Base-by-base conservation (phyloP, 2,113 vertebrate species). In the Ranitomeya imitator region DNA sequence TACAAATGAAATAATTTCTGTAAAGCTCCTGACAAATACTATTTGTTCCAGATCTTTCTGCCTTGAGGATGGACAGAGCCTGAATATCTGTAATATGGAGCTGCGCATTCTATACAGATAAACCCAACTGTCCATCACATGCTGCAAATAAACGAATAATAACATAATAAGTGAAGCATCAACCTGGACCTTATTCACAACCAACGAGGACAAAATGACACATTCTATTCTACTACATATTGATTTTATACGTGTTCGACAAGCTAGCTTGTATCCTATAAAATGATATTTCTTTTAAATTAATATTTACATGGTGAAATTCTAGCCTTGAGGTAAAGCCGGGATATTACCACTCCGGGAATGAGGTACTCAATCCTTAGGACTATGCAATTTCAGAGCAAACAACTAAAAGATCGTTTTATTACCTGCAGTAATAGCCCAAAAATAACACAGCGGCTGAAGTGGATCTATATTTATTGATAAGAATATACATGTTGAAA, bases 221-320 rank as follows among this genome's bases (percentile, higher is more conserved):
- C 21, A 86, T 65, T 61, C 0, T 63, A 8, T 63, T 63, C 19
- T 79, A 65, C 45, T 79, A 85, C 76, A 76, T 85, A 86, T 79
- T 65, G 85, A 79, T 86, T 69, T 55, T 26, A 54, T 76, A 77
- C 18, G 2, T 52, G 14, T 69, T 86, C 19, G 65, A 86, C 63
- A n/a, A 11, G 19, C 13, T 26, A 45, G 23, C 85, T 78, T 65
- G 51, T 86, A 67, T 54, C 77, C 31, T 79, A 79, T 67, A 79
- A 65, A 78, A 78, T 77, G 14, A 79, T 59, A 79, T 79, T 86
- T 86, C 37, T 79, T 86, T 79, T 65, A 77, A 86, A 76, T 76
- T 54, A 85, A 85, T 86, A 86, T 86, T 86, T 86, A 86, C 74
- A 86, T 79, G 19, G n/a, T 55, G 60, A 67, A 79, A 54, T 63